These are phyloP conservation scores for Drosophila athabasca DNA, from an alignment of 1,140 invertebrate species.

Conservation along the genomic window DNA sequence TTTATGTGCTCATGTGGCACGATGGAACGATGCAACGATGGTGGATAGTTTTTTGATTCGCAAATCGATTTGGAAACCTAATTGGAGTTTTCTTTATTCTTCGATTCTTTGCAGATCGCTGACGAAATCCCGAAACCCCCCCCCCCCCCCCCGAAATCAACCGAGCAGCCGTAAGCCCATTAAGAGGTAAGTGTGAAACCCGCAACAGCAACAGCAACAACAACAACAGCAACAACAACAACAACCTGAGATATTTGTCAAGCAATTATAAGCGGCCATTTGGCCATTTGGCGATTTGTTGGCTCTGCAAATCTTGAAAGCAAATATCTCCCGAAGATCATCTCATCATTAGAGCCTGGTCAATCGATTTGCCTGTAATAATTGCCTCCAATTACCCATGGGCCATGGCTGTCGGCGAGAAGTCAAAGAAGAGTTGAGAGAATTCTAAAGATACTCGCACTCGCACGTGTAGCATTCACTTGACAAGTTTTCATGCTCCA, in stretches of 20 bases:
- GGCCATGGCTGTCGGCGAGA: background rate
- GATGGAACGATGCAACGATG: slow-evolving; percentile 22
- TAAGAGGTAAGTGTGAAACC: slow-evolving; percentile 45
- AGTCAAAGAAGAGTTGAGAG: background rate
- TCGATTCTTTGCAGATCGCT: slow-evolving; percentile 18
- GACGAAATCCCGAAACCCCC: background rate
- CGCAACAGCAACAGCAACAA: slow-evolving; percentile 30
- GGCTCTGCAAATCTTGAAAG: no score
- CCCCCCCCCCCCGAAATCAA: background rate
- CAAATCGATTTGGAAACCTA: slow-evolving; percentile 57
- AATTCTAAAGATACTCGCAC: no score
- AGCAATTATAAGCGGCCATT: slow-evolving; percentile 24
- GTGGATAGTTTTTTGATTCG: slow-evolving; percentile 18
- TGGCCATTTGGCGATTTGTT: no score
- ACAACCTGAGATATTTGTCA: slow-evolving; percentile 12
- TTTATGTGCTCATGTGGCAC: slow-evolving; percentile 52
- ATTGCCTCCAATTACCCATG: slow-evolving; percentile 6
- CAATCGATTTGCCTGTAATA: background rate
- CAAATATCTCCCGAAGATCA: slow-evolving; percentile 12
- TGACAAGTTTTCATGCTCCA: slow-evolving; percentile 53
- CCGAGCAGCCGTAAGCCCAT: slow-evolving; percentile 19
- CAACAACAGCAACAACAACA: background rate
- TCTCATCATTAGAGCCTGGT: slow-evolving; percentile 13
- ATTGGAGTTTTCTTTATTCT: slow-evolving; percentile 26
- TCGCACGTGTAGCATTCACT: background rate